Base-by-base conservation (phyloP, 2,888 invertebrate genomes). In the Leucania comma region DNA sequence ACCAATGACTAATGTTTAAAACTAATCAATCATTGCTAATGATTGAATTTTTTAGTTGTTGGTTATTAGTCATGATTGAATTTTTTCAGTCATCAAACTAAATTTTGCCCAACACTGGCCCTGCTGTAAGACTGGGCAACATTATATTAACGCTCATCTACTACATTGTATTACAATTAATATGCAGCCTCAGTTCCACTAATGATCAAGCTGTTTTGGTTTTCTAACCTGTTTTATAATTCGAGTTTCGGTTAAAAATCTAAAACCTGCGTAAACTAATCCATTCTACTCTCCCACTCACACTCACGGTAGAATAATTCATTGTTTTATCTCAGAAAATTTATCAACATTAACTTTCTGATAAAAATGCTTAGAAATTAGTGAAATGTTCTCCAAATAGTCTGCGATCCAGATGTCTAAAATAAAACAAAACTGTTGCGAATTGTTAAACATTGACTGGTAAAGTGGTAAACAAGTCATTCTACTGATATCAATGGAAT, bases 171-270 rank as follows among this genome's bases (percentile, higher is more conserved):
- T 24, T 46, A 29, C 17, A n/a, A n/a, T n/a, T n/a, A 32, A 24
- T 32, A 56, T 24, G n/a, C 42, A 32, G 38, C 3, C 29, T 26
- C 3, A 20, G 46, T 20, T 12, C 5, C 53, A 46, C 14, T 12
- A 35, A n/a, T 38, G 35, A 51, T 66, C 46, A 22, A 26, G 10
- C 35, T 72, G 57, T 65, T 72, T 58, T 58, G 57, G 17, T 53
- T 58, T 10, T 24, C 50, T 51, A 51, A 51, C 26, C 22, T 35
- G 72, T 74, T 65, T 24, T 73, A 53, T 42, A 38, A 74, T 53
- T 72, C 42, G 26, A 35, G 73, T 57, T 57, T 73, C 20, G 29
- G 20, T 50, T 35, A n/a, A 4, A 38, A 50, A 73, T 64, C 50
- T 35, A 22, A 56, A 51, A 35, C 67, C 26, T 22, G 26, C 20